phyloP scores from a whole-genome alignment of 2,113 vertebrate genomes.

The Tenebrosternarchus preto region DNA sequence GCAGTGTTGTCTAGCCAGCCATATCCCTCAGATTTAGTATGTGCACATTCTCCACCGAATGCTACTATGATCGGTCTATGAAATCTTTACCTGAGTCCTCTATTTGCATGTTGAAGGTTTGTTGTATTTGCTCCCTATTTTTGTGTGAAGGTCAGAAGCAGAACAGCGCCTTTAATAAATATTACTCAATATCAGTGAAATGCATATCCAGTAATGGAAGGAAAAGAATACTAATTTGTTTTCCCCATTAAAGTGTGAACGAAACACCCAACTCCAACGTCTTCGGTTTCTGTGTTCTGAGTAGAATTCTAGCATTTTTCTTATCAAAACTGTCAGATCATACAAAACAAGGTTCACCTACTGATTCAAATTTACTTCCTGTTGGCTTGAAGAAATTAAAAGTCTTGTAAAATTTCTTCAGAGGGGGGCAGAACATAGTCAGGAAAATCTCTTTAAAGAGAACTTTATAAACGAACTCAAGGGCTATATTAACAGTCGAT shows the following conservation, averaged over 20 bases:
- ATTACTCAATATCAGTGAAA: background rate
- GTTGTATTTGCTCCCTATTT: background rate
- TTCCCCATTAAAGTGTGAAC: constrained; percentile 4
- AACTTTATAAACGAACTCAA: background rate
- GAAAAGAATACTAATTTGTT: background rate
- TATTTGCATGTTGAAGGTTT: background rate
- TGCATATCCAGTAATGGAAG: background rate
- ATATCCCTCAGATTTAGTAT: background rate
- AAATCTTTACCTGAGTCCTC: constrained; percentile 25
- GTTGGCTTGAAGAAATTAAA: background rate
- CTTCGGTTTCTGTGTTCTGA: background rate
- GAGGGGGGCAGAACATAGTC: background rate
- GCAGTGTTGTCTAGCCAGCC: background rate
- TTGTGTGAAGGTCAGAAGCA: background rate
- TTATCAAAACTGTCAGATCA: too few relatives aligned
- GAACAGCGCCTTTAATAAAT: background rate
- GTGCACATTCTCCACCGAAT: constrained; percentile 10
- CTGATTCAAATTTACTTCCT: background rate
- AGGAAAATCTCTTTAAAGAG: background rate
- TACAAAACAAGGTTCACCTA: background rate
- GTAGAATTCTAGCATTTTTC: background rate
- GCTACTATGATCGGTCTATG: background rate
- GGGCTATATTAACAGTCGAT: constrained; percentile 30
- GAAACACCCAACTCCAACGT: background rate
- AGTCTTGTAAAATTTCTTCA: background rate